Evolutionary conservation across 2,113 vertebrate species (phyloP).

Genomic region (Empidonax traillii): DNA sequence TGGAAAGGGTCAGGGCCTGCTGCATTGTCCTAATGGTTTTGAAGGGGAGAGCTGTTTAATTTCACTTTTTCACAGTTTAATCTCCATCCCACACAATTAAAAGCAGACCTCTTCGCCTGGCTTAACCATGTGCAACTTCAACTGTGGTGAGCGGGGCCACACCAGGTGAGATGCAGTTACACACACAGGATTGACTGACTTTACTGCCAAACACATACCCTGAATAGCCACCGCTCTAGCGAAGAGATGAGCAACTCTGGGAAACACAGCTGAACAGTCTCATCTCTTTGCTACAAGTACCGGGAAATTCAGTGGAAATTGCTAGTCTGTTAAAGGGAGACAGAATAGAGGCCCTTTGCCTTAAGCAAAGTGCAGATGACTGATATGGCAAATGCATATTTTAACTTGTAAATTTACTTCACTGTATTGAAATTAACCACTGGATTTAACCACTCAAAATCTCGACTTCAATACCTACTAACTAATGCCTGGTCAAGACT

Average conservation of each 20-base stretch:
- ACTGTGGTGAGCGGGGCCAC: accelerated
- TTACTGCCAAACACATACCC: not conserved
- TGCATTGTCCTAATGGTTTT: not conserved
- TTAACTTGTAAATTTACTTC: not conserved
- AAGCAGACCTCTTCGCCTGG: not conserved
- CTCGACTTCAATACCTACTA: not conserved
- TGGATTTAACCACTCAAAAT: not conserved
- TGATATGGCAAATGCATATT: not conserved
- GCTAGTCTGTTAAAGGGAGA: not conserved
- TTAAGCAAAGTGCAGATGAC: not conserved
- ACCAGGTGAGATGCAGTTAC: accelerated
- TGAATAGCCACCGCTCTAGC: not conserved
- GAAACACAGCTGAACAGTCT: not conserved
- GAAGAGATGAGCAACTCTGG: not conserved
- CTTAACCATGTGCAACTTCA: accelerated
- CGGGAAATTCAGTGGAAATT: not conserved
- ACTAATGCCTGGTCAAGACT: not conserved
- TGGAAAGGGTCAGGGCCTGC: not conserved
- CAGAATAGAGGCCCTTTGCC: not conserved
- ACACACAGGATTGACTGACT: not conserved
- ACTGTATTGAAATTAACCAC: not conserved
- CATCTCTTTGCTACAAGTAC: not conserved
- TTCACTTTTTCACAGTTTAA: slow-evolving; percentile 8
- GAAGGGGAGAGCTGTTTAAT: not conserved
- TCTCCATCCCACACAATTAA: not conserved